These are phyloP conservation scores for Lucifuga dentata DNA, from an alignment of 2,113 vertebrate genomes.

Conservation along the genomic window DNA sequence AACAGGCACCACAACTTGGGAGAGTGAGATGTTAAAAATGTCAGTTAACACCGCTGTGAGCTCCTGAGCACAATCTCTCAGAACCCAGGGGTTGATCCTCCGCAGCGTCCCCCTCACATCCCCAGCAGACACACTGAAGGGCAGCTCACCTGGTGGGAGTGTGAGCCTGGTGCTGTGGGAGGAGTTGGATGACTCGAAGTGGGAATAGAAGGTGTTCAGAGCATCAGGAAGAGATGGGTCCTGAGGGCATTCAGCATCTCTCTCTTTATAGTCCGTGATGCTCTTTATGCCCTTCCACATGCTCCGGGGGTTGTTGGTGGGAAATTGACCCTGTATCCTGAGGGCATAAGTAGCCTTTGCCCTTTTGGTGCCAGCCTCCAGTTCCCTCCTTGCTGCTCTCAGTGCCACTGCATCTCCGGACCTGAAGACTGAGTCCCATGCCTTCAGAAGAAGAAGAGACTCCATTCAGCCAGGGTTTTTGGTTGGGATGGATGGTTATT, in stretches of 20 bases:
- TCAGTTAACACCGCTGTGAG: no score
- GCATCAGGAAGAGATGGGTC: neutral
- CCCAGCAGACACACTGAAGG: neutral
- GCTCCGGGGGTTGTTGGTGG: constrained; percentile 5
- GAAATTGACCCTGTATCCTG: constrained; percentile 3
- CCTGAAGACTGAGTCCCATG: no score
- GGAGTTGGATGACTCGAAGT: neutral
- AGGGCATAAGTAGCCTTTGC: neutral
- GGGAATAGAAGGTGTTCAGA: constrained; percentile 1
- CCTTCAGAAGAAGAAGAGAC: no score
- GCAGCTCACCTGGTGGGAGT: no score
- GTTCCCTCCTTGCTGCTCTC: neutral
- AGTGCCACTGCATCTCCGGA: neutral
- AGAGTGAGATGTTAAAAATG: no score
- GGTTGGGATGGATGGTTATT: no score
- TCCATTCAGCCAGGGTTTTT: no score
- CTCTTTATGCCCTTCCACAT: constrained; percentile 17
- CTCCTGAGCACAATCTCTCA: neutral
- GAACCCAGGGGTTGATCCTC: neutral
- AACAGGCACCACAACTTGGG: no score
- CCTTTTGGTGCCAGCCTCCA: neutral
- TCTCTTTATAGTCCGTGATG: constrained; percentile 6
- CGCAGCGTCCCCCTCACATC: no score
- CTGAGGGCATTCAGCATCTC: neutral
- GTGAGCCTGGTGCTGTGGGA: no score